Base-by-base conservation (phyloP, 2,797 vertebrate species). In the Hafferia zeledoni region DNA sequence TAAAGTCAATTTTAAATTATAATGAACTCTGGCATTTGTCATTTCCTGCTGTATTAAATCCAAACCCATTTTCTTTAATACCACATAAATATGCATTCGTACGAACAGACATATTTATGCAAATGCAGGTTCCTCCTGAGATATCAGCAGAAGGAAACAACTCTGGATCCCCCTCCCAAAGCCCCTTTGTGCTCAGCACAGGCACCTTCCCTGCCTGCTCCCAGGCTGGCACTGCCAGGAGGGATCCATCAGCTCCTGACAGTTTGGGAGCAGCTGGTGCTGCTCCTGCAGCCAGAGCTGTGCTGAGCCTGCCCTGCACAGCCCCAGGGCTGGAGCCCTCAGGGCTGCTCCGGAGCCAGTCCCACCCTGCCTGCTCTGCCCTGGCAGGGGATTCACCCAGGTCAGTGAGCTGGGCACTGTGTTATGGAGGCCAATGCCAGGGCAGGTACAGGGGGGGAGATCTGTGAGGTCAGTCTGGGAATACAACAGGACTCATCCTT, bases 11-110 rank as follows among this genome's bases (percentile, higher is more conserved):
- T 96, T 96, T 86, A 82, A 95, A 96, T 94, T 77, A 78, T 31
- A 89, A 72, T 64, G 33, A 53, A 74, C 63, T 5, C 60, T 47
- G 88, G 79, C 46, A 91, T 86, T 97, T 95, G 72, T 96, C 78
- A 93, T 88, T 96, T 86, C 44, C 79, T 86, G 59, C 13, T 13
- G 83, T 70, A 97, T 79, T 94, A 95, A 96, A 86, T 79, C 80
- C 95, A 78, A 94, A 90, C 17, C 69, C 78, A 55, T 79, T 96
- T 96, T 76, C 88, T 71, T 78, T 97, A 95, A 96, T 84, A 69
- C 55, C 84, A 47, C 31, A 93, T 95, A 75, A 95, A 90, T 90
- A 96, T 95, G 85, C 83, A 94, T 94, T 87, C 3, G 28, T 89
- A 87, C 6, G 81, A 97, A 92, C 46, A 93, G 87, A 70, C 20